Evolutionary conservation across 2,888 invertebrate species (phyloP).

Genomic region (Monoplex corrugatus): DNA sequence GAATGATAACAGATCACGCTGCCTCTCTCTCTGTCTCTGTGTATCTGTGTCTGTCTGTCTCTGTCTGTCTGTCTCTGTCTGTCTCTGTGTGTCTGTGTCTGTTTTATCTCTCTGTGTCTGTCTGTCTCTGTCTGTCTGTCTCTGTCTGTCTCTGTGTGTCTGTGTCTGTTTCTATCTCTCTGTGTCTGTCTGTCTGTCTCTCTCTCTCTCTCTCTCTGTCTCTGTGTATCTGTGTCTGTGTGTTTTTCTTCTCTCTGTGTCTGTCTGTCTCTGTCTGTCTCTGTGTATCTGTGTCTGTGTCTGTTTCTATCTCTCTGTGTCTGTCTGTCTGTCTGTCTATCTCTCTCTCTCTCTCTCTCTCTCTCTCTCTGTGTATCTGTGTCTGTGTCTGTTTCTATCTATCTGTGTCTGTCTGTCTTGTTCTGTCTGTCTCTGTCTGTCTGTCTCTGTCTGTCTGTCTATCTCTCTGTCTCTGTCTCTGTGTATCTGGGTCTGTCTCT

Average conservation of each 20-base stretch:
- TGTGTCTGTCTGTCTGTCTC: conserved; percentile 14
- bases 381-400: neutral
- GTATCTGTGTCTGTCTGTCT: neutral
- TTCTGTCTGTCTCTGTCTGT: neutral
- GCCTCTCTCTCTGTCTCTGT: neutral
- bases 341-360: neutral
- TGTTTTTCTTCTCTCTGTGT: neutral
- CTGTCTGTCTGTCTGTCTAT: neutral
- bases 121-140: neutral
- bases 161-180: conserved; percentile 4
- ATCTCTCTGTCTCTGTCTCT: no score
- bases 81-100: neutral
- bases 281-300: no score
- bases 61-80: neutral
- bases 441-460: neutral
- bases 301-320: neutral
- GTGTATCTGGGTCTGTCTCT: no score
- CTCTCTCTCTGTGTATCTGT: neutral
- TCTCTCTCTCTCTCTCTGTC: conserved; percentile 31
- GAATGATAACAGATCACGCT: no score
- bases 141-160: neutral
- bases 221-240: neutral
- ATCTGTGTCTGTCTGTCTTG: neutral
- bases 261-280: no score
- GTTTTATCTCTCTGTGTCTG: neutral